Evolutionary conservation across 2,113 vertebrate genomes (phyloP).

Genomic region (Chaetura pelagica): DNA sequence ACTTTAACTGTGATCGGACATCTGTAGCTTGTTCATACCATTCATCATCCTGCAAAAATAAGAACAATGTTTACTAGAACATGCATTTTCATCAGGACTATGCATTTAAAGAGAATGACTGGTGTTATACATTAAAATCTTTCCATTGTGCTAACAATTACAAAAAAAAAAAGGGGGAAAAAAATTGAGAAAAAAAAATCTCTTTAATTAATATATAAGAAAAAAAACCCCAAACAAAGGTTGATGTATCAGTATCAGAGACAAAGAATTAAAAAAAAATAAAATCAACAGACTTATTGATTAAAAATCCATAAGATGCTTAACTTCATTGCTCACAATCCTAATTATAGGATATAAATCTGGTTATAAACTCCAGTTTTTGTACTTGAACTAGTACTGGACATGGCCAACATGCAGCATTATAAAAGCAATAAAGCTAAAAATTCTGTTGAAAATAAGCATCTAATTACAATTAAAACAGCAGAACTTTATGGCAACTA

Average conservation of each 20-base stretch:
- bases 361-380: neutral
- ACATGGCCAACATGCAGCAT: neutral
- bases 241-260: neutral
- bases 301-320: neutral
- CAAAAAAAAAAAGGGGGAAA: fast-evolving
- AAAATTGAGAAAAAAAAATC: neutral
- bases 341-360: neutral
- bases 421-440: neutral
- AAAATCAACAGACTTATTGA: neutral
- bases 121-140: neutral
- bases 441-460: neutral
- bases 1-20: slow-evolving; percentile 86
- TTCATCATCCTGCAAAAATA: slow-evolving; percentile 80
- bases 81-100: neutral
- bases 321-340: neutral
- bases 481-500: neutral
- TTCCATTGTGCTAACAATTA: neutral
- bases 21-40: slow-evolving; percentile 85
- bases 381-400: neutral
- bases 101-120: neutral
- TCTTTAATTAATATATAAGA: neutral
- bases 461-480: neutral
- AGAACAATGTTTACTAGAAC: neutral
- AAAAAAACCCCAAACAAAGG: neutral
- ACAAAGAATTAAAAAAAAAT: neutral